Evolutionary conservation across 2,113 vertebrate species (phyloP), one percentile per base, ranked within the genome.

Genomic region (Equus quagga): DNA sequence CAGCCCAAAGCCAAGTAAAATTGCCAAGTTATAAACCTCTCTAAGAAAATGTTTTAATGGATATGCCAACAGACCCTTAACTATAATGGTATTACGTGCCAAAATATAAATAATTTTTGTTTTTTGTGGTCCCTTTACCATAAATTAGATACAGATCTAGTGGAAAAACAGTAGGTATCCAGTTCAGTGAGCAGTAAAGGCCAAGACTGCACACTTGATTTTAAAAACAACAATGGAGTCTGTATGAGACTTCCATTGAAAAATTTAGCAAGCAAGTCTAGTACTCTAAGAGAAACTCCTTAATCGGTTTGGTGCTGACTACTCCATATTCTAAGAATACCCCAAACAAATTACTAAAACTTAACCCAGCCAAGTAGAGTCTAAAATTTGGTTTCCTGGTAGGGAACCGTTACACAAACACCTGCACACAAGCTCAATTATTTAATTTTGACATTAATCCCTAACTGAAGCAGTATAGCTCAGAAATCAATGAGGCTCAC

Each of bases 61-160:
- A 98, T 98, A 99, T 98, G 97, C 98, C 99, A 99, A 98, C 97
- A 99, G 97, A 98, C 97, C 86, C 94, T 98, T 98, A 99, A 98
- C 98, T 98, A 97, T 97, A 98, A 97, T 75, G 91, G 92, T 95
- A 69, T 96, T 98, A 98, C 97, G 95, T 98, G 98, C 98, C 98
- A 98, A 98, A 96, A 98, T 84, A 98, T 96, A 99, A 99, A 98
- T 99, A 98, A 98, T 97, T 99, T 97, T 98, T 98, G 97, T 94
- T 98, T 99, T 54, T 98, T 98, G 98, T 96, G 98, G 98, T 98
- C 97, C 96, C 36, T 97, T 98, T 97, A 97, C 15, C 64, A 98
- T 98, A 98, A 99, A 99, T 98, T 98, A 99, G 98, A 98, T 98
- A 98, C 96, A 98, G 98, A 95, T 94, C 97, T 96, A 98, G 89